Base-by-base conservation (phyloP, 2,113 vertebrate species). In the Cnemophilus loriae region DNA sequence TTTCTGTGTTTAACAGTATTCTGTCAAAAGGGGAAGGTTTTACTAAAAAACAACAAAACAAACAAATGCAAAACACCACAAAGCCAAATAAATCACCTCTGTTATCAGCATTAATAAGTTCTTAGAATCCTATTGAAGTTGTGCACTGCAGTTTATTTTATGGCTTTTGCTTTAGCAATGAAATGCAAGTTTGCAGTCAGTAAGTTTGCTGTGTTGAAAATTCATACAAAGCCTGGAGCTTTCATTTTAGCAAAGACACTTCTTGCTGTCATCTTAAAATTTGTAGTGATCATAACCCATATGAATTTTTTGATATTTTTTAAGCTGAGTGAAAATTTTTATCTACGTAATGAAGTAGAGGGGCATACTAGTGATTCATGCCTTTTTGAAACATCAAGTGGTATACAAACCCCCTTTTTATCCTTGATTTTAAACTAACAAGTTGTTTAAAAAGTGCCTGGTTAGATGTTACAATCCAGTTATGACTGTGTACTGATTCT, bases 111-210 rank as follows among this genome's bases (percentile, higher is more conserved):
- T 90, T 94, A 97, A 70, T 87, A 78, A 93, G 57, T 94, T 96
- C 91, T 91, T 97, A 93, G 94, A 80, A 89, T 81, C 95, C 96
- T 91, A 91, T n/a, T 96, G 97, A 97, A 97, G 86, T 95, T 97
- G 55, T 94, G 85, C 93, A 55, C 88, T 96, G 67, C 93, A 87
- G 86, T 97, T 97, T 92, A 71, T 93, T 87, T 85, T 86, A 80
- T 35, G 77, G 80, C 91, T 93, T 96, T 69, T 71, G 84, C 86
- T 79, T 91, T 75, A 78, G 89, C 55, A 67, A n/a, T 83, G 84
- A 95, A 96, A 87, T 96, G 59, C 83, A 96, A 95, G 84, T 96
- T 94, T 97, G 89, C 77, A 95, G 28, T 97, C 90, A 92, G 24
- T 95, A 96, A 78, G 95, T 92, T 97, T 97, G 96, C 85, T 93